Base-by-base conservation (phyloP, 2,888 invertebrate genomes). In the Cerastis leucographa region DNA sequence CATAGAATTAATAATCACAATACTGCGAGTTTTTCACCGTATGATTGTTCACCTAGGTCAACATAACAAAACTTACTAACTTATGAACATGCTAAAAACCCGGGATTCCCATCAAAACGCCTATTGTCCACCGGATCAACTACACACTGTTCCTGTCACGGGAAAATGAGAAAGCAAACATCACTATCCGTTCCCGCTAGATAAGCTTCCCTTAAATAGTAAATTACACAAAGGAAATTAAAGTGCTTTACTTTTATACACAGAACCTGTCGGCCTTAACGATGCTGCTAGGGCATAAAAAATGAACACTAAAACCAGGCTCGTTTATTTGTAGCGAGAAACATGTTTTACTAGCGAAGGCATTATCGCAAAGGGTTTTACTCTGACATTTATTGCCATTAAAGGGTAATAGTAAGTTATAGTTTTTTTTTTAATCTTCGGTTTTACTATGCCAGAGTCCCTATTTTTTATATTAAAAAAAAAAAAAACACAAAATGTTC, bases 161-260 rank as follows among this genome's bases (percentile, higher is more conserved):
- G 54, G 54, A 75, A 56, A 64, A 80, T 71, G 49, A 56, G 29
- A 66, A 29, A 59, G 7, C 49, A 35, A 54, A 71, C 68, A 81
- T 22, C 71, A 85, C 82, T 65, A 82, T 59, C 14, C n/a, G 19
- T 64, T 70, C 66, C 40, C 49, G 68, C 59, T 69, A 72, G 69
- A 71, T 71, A 85, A 61, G 61, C 66, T 70, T 40, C 49, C 29
- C 49, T 66, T 74, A 74, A 83, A 83, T 83, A 69, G 51, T 69
- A 83, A 84, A 84, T 72, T 78, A 74, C 74, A 85, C 78, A 72
- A 78, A 84, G 83, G 83, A 83, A 84, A 85, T 85, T 82, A 82
- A 83, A 78, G 78, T 61, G 69, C 69, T 74, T 54, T 46, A 71
- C 54, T 81, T 83, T 64, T 76, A 40, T 25, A 69, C 68, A 61